These are phyloP conservation scores for Cryptocephalus primarius DNA, from an alignment of 2,888 invertebrate genomes.

Conservation along the genomic window DNA sequence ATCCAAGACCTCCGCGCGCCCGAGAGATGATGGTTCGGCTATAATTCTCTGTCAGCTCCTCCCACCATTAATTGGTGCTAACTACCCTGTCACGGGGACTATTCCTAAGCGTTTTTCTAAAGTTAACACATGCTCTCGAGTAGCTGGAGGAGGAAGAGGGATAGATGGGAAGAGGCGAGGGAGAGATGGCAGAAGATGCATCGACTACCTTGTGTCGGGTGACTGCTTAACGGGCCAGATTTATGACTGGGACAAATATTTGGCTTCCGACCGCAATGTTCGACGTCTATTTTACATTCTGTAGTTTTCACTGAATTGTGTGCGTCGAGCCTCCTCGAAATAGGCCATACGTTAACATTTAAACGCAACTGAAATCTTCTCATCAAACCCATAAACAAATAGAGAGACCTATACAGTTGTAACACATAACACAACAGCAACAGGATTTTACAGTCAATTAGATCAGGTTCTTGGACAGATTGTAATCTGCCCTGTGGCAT, in stretches of 20 bases:
- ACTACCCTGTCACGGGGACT: constrained; percentile 19
- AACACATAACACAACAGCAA: no score
- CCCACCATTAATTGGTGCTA: constrained; percentile 23
- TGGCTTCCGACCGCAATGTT: constrained; percentile 28
- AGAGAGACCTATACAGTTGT: no score
- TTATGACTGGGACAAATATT: constrained; percentile 12
- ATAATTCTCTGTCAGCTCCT: constrained; percentile 19
- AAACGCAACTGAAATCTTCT: no score
- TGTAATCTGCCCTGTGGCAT: no score
- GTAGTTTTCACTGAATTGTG: no score
- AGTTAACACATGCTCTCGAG: constrained; percentile 20
- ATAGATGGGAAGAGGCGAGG: no score
- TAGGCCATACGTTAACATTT: no score
- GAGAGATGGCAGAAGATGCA: constrained; percentile 18
- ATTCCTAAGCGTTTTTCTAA: constrained; percentile 20
- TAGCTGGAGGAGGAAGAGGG: no score
- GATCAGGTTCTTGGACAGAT: no score
- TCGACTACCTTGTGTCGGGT: constrained; percentile 28
- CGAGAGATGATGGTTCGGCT: constrained; percentile 7
- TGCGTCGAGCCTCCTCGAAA: no score
- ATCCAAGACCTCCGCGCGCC: constrained; percentile 10
- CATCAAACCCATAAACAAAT: no score
- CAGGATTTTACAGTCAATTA: no score
- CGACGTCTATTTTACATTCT: constrained; percentile 20
- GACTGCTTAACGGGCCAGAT: constrained; percentile 24